phyloP scores from a whole-genome alignment of 2,797 vertebrate genomes.

The Zalophus californianus region DNA sequence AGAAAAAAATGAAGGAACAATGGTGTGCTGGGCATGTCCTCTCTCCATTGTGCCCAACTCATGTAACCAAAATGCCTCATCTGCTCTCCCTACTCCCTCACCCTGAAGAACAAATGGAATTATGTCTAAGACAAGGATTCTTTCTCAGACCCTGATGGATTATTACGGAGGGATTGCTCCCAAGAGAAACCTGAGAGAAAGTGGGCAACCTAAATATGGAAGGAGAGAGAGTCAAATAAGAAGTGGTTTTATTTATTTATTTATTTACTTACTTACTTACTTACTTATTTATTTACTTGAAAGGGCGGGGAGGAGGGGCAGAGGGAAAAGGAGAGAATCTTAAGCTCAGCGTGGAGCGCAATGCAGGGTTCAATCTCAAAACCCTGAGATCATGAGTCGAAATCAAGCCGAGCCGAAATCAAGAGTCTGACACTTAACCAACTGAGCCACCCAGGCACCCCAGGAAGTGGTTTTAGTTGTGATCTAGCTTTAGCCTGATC shows the following conservation, averaged over 20 bases:
- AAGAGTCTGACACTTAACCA: neutral
- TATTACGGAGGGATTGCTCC: neutral
- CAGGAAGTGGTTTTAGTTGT: neutral
- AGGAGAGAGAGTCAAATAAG: neutral
- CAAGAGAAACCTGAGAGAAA: neutral
- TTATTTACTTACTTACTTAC: too few relatives aligned
- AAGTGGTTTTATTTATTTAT: neutral
- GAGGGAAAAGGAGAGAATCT: neutral
- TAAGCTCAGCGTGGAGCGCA: neutral
- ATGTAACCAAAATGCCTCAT: neutral
- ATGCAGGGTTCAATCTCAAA: neutral
- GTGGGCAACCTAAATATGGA: neutral
- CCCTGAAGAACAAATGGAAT: neutral
- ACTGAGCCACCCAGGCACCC: neutral
- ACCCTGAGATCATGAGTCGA: neutral
- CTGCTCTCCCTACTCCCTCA: neutral
- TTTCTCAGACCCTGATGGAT: neutral
- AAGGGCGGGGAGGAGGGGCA: too few relatives aligned
- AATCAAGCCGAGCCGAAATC: neutral
- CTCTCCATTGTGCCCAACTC: neutral
- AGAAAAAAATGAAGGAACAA: constrained; percentile 18
- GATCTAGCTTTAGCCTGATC: neutral
- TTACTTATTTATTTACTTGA: too few relatives aligned
- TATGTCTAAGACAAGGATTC: neutral
- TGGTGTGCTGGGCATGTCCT: neutral